phyloP scores from a whole-genome alignment of 2,797 vertebrate species.

The Coluber constrictor region DNA sequence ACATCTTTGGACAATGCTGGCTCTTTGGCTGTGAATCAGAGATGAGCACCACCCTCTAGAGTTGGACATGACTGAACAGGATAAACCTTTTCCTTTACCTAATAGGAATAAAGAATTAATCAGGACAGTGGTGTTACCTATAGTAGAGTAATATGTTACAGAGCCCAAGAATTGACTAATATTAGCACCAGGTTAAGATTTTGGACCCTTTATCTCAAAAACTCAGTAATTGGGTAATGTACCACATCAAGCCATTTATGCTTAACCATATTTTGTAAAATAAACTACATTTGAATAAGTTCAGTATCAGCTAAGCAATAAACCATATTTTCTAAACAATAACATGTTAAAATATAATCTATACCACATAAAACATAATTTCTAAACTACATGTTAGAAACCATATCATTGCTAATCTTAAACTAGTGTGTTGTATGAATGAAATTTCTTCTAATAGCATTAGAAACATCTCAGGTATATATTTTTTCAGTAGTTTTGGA shows the following conservation, averaged over 20 bases:
- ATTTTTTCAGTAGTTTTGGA: not conserved
- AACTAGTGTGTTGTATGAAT: not conserved
- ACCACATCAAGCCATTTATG: not conserved
- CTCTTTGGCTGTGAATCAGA: not conserved
- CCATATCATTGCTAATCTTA: not conserved
- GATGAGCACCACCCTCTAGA: not conserved
- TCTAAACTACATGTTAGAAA: not conserved
- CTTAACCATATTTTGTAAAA: not conserved
- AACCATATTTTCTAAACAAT: not conserved
- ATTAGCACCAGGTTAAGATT: not conserved
- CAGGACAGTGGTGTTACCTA: not conserved
- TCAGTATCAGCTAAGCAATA: not conserved
- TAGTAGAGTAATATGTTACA: not conserved
- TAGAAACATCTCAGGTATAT: not conserved
- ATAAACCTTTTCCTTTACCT: not conserved
- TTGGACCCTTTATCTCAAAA: not conserved
- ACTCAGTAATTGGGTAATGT: not conserved
- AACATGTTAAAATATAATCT: not conserved
- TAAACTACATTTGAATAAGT: not conserved
- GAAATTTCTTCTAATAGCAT: not conserved
- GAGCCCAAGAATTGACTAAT: not conserved
- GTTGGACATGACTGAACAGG: not conserved
- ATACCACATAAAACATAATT: not conserved
- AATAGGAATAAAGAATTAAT: not conserved
- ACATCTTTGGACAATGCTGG: not conserved